Evolutionary conservation across 2,888 invertebrate species (phyloP).

Genomic region (Tenthredo notha): DNA sequence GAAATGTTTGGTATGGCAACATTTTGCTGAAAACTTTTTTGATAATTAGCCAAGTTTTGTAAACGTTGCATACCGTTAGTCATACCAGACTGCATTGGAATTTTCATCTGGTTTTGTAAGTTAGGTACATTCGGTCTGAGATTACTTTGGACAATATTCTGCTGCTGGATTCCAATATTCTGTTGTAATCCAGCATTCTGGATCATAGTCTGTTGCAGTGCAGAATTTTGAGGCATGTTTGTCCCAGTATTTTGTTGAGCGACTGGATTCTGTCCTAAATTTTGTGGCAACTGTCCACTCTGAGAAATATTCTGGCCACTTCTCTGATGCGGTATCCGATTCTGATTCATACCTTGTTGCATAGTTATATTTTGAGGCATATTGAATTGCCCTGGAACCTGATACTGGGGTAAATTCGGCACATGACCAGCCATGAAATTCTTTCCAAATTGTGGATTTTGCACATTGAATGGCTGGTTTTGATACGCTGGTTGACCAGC

Average conservation of each 20-base stretch:
- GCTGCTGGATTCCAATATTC: slow-evolving; percentile 62
- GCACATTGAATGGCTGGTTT: slow-evolving; percentile 70
- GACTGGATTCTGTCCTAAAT: slow-evolving; percentile 33
- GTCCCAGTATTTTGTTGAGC: slow-evolving; percentile 31
- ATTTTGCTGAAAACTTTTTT: slow-evolving; percentile 64
- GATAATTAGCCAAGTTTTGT: slow-evolving; percentile 64
- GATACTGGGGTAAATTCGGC: slow-evolving; percentile 55
- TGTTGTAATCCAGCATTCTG: slow-evolving; percentile 60
- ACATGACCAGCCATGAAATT: slow-evolving; percentile 66
- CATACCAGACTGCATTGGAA: slow-evolving; percentile 59
- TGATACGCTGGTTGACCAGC: slow-evolving; percentile 64
- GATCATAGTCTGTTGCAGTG: slow-evolving; percentile 58
- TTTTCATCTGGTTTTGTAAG: slow-evolving; percentile 64
- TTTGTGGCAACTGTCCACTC: slow-evolving; percentile 58
- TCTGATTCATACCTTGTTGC: slow-evolving; percentile 58
- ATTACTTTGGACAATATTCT: slow-evolving; percentile 60
- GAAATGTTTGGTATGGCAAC: slow-evolving; percentile 53
- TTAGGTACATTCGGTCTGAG: slow-evolving; percentile 62
- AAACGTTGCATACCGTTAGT: slow-evolving; percentile 62
- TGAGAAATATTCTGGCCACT: slow-evolving; percentile 58
- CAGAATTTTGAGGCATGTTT: slow-evolving; percentile 54
- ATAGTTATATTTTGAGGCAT: slow-evolving; percentile 55
- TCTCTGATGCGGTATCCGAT: slow-evolving; percentile 60
- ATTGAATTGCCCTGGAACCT: slow-evolving; percentile 59
- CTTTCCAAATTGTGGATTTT: slow-evolving; percentile 71